Percentiles rank a stretch among this genome's conserved stretches.
Evolutionary conservation across 2,888 invertebrate genomes (phyloP).

Genomic region (Lypha dubia): DNA sequence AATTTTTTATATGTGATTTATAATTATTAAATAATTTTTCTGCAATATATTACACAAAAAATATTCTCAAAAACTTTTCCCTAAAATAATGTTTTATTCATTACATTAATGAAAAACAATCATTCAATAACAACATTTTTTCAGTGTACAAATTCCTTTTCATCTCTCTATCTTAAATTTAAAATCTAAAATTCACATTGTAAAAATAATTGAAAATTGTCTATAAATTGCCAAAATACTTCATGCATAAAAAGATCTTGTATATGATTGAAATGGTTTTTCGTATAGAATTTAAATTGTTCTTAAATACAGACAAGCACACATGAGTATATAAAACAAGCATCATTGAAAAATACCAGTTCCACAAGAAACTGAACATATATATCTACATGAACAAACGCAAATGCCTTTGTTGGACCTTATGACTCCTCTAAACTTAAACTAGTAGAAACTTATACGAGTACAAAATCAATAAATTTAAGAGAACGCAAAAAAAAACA

Average conservation of each 20-base stretch:
- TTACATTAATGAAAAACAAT: too few species aligned
- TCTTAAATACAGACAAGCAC: neutral
- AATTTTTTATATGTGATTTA: too few species aligned
- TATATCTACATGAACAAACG: neutral
- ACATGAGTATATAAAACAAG: neutral
- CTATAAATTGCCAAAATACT: constrained; percentile 3
- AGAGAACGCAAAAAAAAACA: neutral
- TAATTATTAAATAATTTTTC: too few species aligned
- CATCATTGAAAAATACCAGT: neutral
- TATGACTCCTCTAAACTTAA: neutral
- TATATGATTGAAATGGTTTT: neutral
- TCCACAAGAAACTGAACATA: neutral
- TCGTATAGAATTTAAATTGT: neutral
- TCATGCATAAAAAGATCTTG: neutral
- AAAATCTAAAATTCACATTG: too few species aligned
- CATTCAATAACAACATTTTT: too few species aligned
- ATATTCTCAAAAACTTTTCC: too few species aligned
- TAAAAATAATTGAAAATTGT: constrained; percentile 4
- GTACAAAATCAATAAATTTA: constrained; percentile 49
- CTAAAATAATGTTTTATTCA: too few species aligned
- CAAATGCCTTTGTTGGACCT: neutral
- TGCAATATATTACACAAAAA: too few species aligned
- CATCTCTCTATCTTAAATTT: too few species aligned
- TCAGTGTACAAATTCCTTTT: too few species aligned
- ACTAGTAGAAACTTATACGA: neutral